These are phyloP conservation scores for Gymnocephalus cernua DNA, from an alignment of 2,113 vertebrate species.

Conservation along the genomic window DNA sequence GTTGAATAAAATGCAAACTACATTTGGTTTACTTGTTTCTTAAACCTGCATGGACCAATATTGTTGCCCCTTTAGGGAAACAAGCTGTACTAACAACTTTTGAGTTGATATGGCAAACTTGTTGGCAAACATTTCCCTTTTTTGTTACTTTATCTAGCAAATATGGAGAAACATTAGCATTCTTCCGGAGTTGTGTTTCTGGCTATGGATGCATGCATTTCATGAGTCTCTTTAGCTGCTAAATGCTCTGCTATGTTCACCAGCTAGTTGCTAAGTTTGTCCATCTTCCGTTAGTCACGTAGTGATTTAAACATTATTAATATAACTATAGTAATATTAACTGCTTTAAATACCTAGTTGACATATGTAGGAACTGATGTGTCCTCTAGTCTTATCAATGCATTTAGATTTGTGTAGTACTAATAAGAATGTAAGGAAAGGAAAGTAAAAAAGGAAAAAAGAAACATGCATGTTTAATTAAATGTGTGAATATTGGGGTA, in stretches of 20 bases:
- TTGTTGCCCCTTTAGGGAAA: background rate
- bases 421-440: too few species aligned
- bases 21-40: background rate
- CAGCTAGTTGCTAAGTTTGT: too few species aligned
- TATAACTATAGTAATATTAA: conserved; percentile 17
- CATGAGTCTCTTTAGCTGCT: background rate
- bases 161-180: background rate
- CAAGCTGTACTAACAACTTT: background rate
- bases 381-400: background rate
- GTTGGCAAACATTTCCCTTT: background rate
- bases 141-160: background rate
- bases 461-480: background rate
- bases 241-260: background rate
- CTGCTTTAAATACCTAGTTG: background rate
- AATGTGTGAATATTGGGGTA: background rate
- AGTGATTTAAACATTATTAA: background rate
- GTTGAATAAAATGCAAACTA: too few species aligned
- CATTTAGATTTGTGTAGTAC: too few species aligned
- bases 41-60: background rate
- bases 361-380: background rate
- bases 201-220: too few species aligned
- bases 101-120: background rate
- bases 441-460: too few species aligned
- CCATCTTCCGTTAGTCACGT: background rate
- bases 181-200: background rate